Conservation (phyloP, 2,888 invertebrate genomes). For the Heliconius aoede region DNA sequence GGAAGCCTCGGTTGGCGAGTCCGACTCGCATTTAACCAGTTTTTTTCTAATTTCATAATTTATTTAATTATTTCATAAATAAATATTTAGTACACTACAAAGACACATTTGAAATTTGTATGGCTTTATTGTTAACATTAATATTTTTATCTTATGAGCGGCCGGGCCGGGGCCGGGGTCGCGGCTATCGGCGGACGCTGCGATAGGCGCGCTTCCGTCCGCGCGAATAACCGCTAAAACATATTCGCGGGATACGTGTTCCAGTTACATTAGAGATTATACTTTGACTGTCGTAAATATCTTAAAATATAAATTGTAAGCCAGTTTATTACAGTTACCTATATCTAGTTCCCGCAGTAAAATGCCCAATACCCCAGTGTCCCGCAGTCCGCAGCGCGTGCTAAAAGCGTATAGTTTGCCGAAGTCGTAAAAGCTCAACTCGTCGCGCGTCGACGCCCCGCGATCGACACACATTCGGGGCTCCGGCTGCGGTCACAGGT, state of each 20-base stretch:
- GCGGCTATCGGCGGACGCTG: constrained; percentile 59
- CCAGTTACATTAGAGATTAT: not conserved
- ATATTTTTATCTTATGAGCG: constrained; percentile 56
- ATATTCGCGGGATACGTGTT: constrained; percentile 44
- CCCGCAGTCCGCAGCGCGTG: not conserved
- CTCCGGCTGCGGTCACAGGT: constrained; percentile 55
- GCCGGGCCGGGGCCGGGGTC: constrained; percentile 48
- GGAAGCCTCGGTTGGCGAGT: no score
- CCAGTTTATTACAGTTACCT: not conserved
- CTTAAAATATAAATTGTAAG: not conserved
- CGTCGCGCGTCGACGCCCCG: constrained; percentile 48
- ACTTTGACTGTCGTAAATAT: no score
- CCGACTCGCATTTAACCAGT: no score
- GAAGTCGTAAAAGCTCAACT: constrained; percentile 53
- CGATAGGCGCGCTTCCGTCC: constrained; percentile 67
- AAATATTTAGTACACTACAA: no score
- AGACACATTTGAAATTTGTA: no score
- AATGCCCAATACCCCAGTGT: no score
- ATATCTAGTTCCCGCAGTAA: no score
- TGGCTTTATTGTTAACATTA: no score
- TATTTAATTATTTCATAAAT: no score
- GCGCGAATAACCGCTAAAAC: constrained; percentile 47
- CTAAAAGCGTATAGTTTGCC: constrained; percentile 21
- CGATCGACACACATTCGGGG: constrained; percentile 54
- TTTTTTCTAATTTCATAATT: no score